Evolutionary conservation across 2,888 invertebrate species (phyloP).

Genomic region (Pherbina coryleti): DNA sequence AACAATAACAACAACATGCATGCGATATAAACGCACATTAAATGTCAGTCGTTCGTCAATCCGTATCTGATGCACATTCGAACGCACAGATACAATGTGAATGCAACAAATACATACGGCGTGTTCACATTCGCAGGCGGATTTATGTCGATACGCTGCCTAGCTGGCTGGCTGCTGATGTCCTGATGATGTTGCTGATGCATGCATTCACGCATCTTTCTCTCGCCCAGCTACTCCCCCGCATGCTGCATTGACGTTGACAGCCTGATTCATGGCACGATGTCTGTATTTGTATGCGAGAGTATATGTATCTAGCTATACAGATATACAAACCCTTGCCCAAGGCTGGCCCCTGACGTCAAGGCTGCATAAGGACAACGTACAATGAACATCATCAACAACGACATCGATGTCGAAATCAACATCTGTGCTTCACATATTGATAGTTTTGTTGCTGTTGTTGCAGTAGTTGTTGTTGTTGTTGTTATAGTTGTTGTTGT

Average conservation of each 20-base stretch:
- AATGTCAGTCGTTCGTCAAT: slow-evolving; percentile 35
- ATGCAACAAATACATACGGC: slow-evolving; percentile 4
- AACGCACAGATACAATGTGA: not conserved
- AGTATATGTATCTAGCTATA: not conserved
- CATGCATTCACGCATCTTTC: not conserved
- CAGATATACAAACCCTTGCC: not conserved
- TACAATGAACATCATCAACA: slow-evolving; percentile 57
- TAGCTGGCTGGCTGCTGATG: not conserved
- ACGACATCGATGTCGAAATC: slow-evolving; percentile 34
- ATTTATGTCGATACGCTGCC: not conserved
- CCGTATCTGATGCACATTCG: slow-evolving; percentile 6
- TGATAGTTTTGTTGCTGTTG: slow-evolving; percentile 29
- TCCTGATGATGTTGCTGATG: slow-evolving; percentile 2
- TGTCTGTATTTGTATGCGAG: slow-evolving; percentile 14
- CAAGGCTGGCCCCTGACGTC: not conserved
- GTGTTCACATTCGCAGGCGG: slow-evolving; percentile 19
- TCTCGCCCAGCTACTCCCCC: not conserved
- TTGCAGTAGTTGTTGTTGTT: slow-evolving; percentile 42
- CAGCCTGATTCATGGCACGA: not conserved
- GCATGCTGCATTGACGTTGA: not conserved
- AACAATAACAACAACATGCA: not conserved
- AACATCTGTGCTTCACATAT: slow-evolving; percentile 20
- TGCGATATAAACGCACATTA: slow-evolving; percentile 30
- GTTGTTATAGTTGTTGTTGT: slow-evolving; percentile 42
- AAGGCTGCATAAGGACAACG: slow-evolving; percentile 39